phyloP scores from a whole-genome alignment of 2,797 vertebrate species.

The Sebastes hopkinsi region DNA sequence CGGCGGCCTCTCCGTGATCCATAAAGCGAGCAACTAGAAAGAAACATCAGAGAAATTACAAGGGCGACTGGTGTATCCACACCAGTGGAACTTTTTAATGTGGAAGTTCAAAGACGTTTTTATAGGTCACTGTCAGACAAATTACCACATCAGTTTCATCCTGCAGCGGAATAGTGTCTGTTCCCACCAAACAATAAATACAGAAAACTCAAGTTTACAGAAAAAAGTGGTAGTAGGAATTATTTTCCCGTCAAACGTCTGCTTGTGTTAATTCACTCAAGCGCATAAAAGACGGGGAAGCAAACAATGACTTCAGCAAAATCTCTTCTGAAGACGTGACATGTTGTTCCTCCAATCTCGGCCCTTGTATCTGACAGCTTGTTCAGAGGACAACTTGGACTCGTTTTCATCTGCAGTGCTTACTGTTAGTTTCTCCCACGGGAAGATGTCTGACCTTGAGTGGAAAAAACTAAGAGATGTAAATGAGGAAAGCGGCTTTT shows the following conservation, averaged over 20 bases:
- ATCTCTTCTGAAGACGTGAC: slow-evolving; percentile 1
- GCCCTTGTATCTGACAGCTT: slow-evolving; percentile 18
- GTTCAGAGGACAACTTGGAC: slow-evolving; percentile 23
- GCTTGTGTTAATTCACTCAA: slow-evolving; percentile 28
- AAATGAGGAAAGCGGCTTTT: slow-evolving; percentile 54
- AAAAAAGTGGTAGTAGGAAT: neutral
- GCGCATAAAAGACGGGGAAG: slow-evolving; percentile 7
- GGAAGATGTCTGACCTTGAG: slow-evolving; percentile 57
- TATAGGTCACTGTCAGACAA: slow-evolving; percentile 26
- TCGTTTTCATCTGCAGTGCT: slow-evolving; percentile 24
- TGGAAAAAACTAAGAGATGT: slow-evolving; percentile 38
- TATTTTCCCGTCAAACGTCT: slow-evolving; percentile 5
- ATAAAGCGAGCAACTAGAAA: slow-evolving; percentile 32
- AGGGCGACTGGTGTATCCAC: neutral
- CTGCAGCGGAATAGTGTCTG: neutral
- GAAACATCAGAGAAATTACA: slow-evolving; percentile 46
- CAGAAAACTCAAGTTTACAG: neutral
- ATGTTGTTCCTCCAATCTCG: neutral
- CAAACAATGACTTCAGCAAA: slow-evolving; percentile 27
- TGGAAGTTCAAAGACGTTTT: neutral
- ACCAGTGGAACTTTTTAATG: neutral
- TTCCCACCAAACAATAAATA: neutral
- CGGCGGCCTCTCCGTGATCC: slow-evolving; percentile 13
- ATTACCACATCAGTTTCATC: slow-evolving; percentile 22
- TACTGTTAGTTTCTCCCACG: slow-evolving; percentile 6